Percentiles rank a stretch among this genome's conserved stretches.
These are phyloP conservation scores for Stegodyphus dumicola DNA, from an alignment of 1,140 invertebrate genomes.

Conservation along the genomic window DNA sequence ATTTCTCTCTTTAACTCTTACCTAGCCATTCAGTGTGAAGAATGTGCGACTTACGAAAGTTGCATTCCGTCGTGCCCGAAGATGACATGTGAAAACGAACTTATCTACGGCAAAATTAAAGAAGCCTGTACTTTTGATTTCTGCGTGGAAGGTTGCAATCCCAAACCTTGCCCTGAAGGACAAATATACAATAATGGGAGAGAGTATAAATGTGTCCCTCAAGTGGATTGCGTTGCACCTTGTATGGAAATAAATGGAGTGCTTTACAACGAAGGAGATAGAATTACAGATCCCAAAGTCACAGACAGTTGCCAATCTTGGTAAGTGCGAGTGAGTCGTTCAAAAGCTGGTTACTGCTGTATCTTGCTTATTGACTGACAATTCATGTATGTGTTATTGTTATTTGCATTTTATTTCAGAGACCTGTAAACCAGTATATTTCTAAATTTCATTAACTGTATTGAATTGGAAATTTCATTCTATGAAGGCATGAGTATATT, in stretches of 20 bases:
- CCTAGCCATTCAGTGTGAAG: constrained; percentile 87
- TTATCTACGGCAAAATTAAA: constrained; percentile 71
- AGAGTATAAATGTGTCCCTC: constrained; percentile 77
- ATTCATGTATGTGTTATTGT: no score
- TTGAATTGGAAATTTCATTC: no score
- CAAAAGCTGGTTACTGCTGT: no score
- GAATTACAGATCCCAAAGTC: constrained; percentile 70
- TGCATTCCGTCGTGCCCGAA: constrained; percentile 84
- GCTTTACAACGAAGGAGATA: constrained; percentile 60
- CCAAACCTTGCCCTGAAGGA: constrained; percentile 78
- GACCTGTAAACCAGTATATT: no score
- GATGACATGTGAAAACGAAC: constrained; percentile 85
- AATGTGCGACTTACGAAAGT: constrained; percentile 81
- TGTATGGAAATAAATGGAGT: constrained; percentile 66
- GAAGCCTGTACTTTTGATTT: constrained; percentile 78
- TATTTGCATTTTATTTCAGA: no score
- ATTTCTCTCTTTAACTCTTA: background rate
- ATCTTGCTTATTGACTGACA: no score
- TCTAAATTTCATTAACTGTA: no score
- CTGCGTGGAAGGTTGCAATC: constrained; percentile 82
- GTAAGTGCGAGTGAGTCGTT: constrained; percentile 64
- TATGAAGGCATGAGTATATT: no score
- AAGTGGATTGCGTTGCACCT: constrained; percentile 80
- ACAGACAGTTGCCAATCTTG: constrained; percentile 81
- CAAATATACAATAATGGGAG: constrained; percentile 78